These are phyloP conservation scores for Onychostruthus taczanowskii DNA, from an alignment of 2,113 vertebrate species.

Conservation along the genomic window DNA sequence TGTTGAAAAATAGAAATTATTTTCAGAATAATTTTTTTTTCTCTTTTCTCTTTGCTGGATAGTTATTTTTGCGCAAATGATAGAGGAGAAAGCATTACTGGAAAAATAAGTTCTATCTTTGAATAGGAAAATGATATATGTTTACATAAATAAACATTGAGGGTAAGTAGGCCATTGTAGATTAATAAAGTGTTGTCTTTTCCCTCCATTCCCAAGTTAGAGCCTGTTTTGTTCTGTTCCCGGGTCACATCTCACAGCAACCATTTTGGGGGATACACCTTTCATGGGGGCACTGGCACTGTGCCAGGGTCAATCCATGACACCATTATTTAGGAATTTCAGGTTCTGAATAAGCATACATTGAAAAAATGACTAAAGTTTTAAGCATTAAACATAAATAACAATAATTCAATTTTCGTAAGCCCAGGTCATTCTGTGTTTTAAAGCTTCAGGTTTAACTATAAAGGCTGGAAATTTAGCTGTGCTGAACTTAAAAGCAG, in stretches of 20 bases:
- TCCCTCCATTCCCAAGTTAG: too few relatives aligned
- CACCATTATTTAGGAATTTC: constrained; percentile 2
- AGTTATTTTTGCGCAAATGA: not conserved
- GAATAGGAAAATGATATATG: not conserved
- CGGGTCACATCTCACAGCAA: too few relatives aligned
- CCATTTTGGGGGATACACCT: too few relatives aligned
- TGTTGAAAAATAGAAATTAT: not conserved
- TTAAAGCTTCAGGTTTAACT: not conserved
- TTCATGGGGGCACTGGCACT: too few relatives aligned
- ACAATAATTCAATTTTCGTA: not conserved
- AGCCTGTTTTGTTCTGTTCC: too few relatives aligned
- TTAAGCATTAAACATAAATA: constrained; percentile 12
- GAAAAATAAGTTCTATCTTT: not conserved
- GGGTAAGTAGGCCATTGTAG: not conserved
- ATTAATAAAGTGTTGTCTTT: too few relatives aligned
- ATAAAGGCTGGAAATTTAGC: not conserved
- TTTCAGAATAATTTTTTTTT: not conserved
- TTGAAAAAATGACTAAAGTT: not conserved
- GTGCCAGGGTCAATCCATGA: too few relatives aligned
- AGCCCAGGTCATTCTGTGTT: not conserved
- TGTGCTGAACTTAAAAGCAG: not conserved
- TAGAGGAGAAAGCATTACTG: not conserved
- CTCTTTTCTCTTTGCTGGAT: not conserved
- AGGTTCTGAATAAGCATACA: not conserved
- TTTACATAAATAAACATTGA: not conserved